These are phyloP conservation scores for Sebastes taczanowskii DNA, from an alignment of 2,797 vertebrate species.

Conservation along the genomic window DNA sequence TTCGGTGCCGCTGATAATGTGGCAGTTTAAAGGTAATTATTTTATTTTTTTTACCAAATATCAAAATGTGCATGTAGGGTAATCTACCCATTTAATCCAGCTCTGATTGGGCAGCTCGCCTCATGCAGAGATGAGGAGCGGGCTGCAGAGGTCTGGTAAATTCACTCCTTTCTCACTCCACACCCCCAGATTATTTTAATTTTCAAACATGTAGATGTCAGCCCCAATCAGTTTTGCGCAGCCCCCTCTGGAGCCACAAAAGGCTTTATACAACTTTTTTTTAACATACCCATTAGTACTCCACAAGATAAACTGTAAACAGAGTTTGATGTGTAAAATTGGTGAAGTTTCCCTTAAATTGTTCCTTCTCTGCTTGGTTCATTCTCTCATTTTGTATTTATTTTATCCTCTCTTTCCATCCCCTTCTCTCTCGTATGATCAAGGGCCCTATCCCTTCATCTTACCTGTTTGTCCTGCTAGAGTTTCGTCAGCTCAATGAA, in stretches of 20 bases:
- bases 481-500: constrained; percentile 90
- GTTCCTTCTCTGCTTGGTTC: neutral
- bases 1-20: no score
- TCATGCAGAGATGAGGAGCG: neutral
- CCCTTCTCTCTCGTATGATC: neutral
- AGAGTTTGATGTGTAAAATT: neutral
- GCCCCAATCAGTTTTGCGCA: neutral
- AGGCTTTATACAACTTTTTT: neutral
- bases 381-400: neutral
- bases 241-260: neutral
- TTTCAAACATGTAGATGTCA: neutral
- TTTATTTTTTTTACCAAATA: no score
- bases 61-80: no score
- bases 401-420: neutral
- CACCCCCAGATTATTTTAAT: neutral
- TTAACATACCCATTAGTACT: neutral
- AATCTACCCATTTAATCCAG: no score
- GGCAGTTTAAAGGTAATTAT: no score
- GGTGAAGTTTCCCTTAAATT: neutral
- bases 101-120: neutral
- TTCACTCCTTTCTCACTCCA: neutral
- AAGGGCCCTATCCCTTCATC: constrained; percentile 82
- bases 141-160: neutral
- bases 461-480: constrained; percentile 86
- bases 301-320: neutral